phyloP scores from a whole-genome alignment of 2,888 invertebrate species.

The Lampropteryx suffumata region DNA sequence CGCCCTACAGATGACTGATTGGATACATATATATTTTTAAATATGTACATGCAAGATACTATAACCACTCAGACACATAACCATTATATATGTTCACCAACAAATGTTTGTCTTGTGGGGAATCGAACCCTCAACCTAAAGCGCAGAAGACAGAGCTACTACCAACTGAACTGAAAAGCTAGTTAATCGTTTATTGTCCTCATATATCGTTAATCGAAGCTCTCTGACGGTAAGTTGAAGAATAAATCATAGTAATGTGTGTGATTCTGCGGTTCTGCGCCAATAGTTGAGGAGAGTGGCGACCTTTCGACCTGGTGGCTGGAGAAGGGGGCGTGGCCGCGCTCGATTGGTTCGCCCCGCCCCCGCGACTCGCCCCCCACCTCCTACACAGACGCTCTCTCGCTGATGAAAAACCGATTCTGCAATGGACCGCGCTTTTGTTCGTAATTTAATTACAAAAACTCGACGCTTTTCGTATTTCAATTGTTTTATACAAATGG shows the following conservation, averaged over 20 bases:
- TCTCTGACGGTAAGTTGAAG: slow-evolving; percentile 15
- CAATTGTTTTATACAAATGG: slow-evolving; percentile 4
- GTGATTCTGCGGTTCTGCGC: slow-evolving; percentile 47
- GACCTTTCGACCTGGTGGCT: slow-evolving; percentile 73
- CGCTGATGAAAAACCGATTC: slow-evolving; percentile 42
- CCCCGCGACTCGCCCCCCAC: slow-evolving; percentile 56
- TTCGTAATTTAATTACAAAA: slow-evolving; percentile 26
- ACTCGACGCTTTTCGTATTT: slow-evolving; percentile 25
- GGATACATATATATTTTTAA: too few species aligned
- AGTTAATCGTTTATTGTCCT: too few species aligned
- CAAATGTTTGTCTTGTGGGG: too few species aligned
- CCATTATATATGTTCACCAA: too few species aligned
- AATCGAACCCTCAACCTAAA: too few species aligned
- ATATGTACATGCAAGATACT: too few species aligned
- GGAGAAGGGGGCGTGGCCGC: slow-evolving; percentile 75
- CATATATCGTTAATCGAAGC: too few species aligned
- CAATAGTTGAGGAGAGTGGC: slow-evolving; percentile 58
- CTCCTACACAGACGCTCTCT: slow-evolving; percentile 50
- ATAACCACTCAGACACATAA: too few species aligned
- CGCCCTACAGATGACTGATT: too few species aligned
- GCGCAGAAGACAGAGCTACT: slow-evolving; percentile 6
- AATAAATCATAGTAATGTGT: slow-evolving; percentile 37
- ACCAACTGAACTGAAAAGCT: too few species aligned
- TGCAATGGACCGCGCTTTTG: slow-evolving; percentile 39
- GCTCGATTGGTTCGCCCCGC: slow-evolving; percentile 72